Evolutionary conservation across 1,140 invertebrate genomes (phyloP).

Genomic region (Pogonomyrmex barbatus): DNA sequence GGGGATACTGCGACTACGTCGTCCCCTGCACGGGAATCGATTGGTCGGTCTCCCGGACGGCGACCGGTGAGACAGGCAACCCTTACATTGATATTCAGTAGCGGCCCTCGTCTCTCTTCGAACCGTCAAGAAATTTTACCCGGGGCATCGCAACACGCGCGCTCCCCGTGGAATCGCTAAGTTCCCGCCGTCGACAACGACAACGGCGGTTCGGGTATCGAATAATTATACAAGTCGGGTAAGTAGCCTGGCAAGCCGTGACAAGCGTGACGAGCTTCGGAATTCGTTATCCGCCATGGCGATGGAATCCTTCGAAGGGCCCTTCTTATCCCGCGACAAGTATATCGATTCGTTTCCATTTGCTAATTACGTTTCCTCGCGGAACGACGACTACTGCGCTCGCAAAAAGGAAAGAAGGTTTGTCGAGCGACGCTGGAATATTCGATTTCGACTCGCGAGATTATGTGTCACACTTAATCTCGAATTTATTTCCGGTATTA

Average conservation of each 20-base stretch:
- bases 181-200: conserved; percentile 40
- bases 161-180: conserved; percentile 58
- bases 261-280: conserved; percentile 48
- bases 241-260: conserved; percentile 33
- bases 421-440: not conserved
- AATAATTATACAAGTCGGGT: conserved; percentile 64
- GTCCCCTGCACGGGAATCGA: conserved; percentile 44
- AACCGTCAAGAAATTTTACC: conserved; percentile 65
- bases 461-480: not conserved
- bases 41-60: conserved; percentile 25
- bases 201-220: conserved; percentile 45
- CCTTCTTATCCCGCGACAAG: not conserved
- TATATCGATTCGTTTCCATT: not conserved
- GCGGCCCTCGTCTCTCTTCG: conserved; percentile 46
- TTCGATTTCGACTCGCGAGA: not conserved
- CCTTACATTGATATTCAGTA: conserved; percentile 56
- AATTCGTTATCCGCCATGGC: conserved; percentile 40
- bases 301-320: conserved; percentile 9
- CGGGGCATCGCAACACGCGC: conserved; percentile 42
- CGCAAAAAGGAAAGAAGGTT: not conserved
- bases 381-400: not conserved
- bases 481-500: conserved; percentile 6
- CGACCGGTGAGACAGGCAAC: conserved; percentile 14
- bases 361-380: not conserved
- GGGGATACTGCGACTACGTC: not conserved